phyloP scores from a whole-genome alignment of 2,888 invertebrate genomes.

The Acanthacorydalis orientalis region DNA sequence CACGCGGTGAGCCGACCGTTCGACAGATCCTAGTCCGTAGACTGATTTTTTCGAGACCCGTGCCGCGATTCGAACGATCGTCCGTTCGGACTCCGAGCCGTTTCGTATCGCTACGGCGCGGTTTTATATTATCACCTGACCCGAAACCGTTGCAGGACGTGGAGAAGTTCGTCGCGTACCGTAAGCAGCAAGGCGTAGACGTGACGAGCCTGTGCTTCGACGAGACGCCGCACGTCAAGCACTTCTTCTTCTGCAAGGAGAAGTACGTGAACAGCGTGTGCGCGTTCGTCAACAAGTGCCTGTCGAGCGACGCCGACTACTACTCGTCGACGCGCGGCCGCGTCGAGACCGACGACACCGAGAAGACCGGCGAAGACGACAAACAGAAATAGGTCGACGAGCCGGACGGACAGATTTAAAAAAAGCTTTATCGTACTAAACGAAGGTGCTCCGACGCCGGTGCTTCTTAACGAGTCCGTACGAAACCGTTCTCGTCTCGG shows the following conservation, averaged over 20 bases:
- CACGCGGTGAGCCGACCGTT: constrained; percentile 26
- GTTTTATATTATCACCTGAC: no score
- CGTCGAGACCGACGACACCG: not conserved
- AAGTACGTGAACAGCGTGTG: constrained; percentile 41
- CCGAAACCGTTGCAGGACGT: no score
- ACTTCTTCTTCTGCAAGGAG: constrained; percentile 43
- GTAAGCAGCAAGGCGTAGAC: constrained; percentile 39
- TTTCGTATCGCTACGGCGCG: no score
- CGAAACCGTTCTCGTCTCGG: no score
- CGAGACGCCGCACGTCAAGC: constrained; percentile 59
- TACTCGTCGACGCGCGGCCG: not conserved
- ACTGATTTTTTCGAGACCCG: no score
- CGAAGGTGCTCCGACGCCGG: no score
- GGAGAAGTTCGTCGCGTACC: constrained; percentile 42
- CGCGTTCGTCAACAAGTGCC: constrained; percentile 40
- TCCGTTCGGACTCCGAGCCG: no score
- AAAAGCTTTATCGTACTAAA: no score
- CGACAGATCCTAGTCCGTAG: no score
- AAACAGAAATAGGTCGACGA: not conserved
- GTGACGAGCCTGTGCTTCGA: constrained; percentile 46
- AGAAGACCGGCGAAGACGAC: not conserved
- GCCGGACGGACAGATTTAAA: not conserved
- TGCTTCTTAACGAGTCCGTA: no score
- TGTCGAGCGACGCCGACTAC: constrained; percentile 14
- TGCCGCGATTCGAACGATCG: no score